Conservation (phyloP, 2,888 invertebrate genomes). For the Onchidella celtica region DNA sequence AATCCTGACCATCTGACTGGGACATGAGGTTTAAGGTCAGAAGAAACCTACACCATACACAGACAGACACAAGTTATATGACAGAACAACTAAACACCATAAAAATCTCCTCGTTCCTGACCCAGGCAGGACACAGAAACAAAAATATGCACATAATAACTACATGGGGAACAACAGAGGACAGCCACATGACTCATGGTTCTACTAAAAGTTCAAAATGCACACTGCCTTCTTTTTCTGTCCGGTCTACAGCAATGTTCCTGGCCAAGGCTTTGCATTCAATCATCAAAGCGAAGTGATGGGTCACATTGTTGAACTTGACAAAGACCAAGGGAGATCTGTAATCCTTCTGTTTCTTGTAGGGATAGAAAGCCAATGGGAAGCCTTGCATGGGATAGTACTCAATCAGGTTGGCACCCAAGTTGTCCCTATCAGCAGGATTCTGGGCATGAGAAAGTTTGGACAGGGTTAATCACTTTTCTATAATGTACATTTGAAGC, state of each 20-base stretch:
- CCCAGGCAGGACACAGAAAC: too few species aligned
- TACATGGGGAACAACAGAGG: too few species aligned
- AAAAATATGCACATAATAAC: too few species aligned
- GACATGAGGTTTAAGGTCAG: too few species aligned
- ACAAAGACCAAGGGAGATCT: slow-evolving; percentile 81
- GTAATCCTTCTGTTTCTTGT: slow-evolving; percentile 80
- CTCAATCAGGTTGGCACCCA: slow-evolving; percentile 87
- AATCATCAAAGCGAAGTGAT: slow-evolving; percentile 80
- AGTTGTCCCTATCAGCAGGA: slow-evolving; percentile 94
- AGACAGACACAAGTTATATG: too few species aligned
- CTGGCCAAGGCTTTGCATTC: slow-evolving; percentile 81
- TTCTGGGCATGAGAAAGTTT: slow-evolving; percentile 82
- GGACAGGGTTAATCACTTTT: too few species aligned
- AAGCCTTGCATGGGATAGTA: slow-evolving; percentile 84
- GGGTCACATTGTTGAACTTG: slow-evolving; percentile 78
- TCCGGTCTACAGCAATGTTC: slow-evolving; percentile 87
- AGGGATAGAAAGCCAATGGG: slow-evolving; percentile 85
- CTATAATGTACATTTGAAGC: too few species aligned
- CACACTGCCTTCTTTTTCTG: slow-evolving; percentile 93
- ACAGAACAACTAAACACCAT: too few species aligned
- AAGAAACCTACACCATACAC: too few species aligned
- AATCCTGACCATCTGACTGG: too few species aligned
- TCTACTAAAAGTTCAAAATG: slow-evolving; percentile 97
- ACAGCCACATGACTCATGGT: too few species aligned
- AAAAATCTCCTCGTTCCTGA: too few species aligned